Evolutionary conservation across 92 coral and sea anemone genomes (phyloP).

Genomic region (Epizoanthus illoricatus): DNA sequence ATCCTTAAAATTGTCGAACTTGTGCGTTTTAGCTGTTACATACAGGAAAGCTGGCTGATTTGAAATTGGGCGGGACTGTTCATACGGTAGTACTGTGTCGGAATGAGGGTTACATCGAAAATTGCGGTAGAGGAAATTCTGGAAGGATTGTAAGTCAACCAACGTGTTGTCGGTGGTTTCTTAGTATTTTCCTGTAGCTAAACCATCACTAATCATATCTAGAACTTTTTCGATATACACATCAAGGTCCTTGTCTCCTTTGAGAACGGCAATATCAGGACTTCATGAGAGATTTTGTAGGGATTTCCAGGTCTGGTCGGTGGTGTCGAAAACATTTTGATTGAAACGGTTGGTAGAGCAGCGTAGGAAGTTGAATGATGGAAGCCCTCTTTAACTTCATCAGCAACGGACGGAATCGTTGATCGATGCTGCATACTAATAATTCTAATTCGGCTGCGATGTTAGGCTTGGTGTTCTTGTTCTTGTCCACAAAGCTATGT

Average conservation of each 20-base stretch:
- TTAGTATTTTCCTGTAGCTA: background rate
- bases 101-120: conserved; percentile 1
- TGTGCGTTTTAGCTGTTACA: conserved; percentile 35
- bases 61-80: conserved; percentile 5
- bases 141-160: conserved; percentile 20
- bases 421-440: background rate
- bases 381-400: background rate
- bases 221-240: background rate
- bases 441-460: conserved; percentile 27
- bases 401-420: conserved; percentile 1
- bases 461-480: conserved; percentile 16
- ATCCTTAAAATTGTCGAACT: conserved; percentile 2
- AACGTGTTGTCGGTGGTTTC: conserved; percentile 4
- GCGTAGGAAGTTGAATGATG: conserved; percentile 26
- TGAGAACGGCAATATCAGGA: conserved; percentile 32
- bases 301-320: background rate
- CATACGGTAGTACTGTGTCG: background rate
- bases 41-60: conserved; percentile 23
- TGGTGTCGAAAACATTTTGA: conserved; percentile 20
- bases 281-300: background rate
- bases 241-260: conserved; percentile 32
- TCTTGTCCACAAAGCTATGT: background rate
- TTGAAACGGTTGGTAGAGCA: conserved; percentile 7
- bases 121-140: conserved; percentile 13
- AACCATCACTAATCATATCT: background rate